Base-by-base conservation (phyloP, 2,888 invertebrate genomes). In the Drosophila algonquin region DNA sequence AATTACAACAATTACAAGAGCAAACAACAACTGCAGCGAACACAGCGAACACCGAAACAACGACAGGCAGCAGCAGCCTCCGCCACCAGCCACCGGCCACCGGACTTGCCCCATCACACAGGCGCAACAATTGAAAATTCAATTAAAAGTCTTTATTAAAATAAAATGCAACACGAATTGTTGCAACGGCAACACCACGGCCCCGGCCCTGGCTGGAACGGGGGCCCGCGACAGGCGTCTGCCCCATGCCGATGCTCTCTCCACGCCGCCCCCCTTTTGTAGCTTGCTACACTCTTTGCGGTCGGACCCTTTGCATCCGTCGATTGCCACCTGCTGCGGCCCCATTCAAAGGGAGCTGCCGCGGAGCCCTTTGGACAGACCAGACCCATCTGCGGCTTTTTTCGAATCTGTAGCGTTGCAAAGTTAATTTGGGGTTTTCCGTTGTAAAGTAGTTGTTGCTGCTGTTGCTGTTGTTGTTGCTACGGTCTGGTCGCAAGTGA, bases 131-230 rank as follows among this genome's bases (percentile, higher is more conserved):
- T 87, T 89, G 89, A 89, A 87, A 87, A 89, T 87, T 87, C 86
- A 87, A 87, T 87, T 87, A 87, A 87, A 87, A 89, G 86, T 85
- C 89, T 89, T 87, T 89, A 89, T 89, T 87, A 81, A 89, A 89
- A 85, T 84, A 86, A 88, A 84, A 86, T 88, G 79, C 87, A 65
- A 75, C 82, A 77, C 72, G 73, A 73, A 85, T 75, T 67, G 65
- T 24, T 24, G 52, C 68, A 27, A 63, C 51, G 52, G 61, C 63
- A 60, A 55, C 63, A 50, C 35, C 63, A 50, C 35, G 48, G 65
- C 57, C 63, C 77, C 54, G 65, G 55, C 63, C 77, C 54, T 57
- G 57, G 50, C 55, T 27, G 32, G 55, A 56, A 35, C 35, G 4
- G 40, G 40, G 40, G 12, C 35, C 35, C 12, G 12, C 14, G 40